Evolutionary conservation across 2,888 invertebrate genomes (phyloP).

Genomic region (Lagria hirta): DNA sequence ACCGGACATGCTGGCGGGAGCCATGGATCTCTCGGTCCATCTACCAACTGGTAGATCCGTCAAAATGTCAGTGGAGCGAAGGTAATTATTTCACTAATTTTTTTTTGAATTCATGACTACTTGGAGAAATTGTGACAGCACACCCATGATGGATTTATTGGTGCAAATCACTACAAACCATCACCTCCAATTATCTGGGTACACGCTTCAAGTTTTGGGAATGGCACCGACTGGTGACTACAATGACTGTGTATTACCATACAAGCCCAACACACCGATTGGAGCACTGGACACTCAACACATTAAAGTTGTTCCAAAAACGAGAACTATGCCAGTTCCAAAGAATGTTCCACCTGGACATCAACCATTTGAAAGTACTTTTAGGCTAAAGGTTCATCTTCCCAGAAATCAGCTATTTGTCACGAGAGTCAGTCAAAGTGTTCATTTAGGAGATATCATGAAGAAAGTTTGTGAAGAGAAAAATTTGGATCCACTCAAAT

Average conservation of each 20-base stretch:
- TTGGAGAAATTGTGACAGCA: constrained; percentile 55
- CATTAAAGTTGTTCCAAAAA: constrained; percentile 50
- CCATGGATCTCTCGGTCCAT: constrained; percentile 67
- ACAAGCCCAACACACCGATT: constrained; percentile 74
- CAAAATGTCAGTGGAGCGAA: constrained; percentile 60
- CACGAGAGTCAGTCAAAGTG: constrained; percentile 70
- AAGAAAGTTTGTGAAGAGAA: constrained; percentile 75
- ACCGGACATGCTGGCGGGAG: constrained; percentile 68
- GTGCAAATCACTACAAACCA: constrained; percentile 70
- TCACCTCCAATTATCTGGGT: constrained; percentile 67
- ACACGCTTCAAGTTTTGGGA: constrained; percentile 66
- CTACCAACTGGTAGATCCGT: constrained; percentile 59
- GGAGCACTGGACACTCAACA: constrained; percentile 61
- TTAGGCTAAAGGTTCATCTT: constrained; percentile 66
- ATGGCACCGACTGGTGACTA: constrained; percentile 53
- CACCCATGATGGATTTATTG: constrained; percentile 77
- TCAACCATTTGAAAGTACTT: constrained; percentile 66
- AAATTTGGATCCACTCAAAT: constrained; percentile 70
- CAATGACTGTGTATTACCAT: constrained; percentile 61
- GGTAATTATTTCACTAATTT: constrained; percentile 52
- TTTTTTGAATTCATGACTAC: constrained; percentile 1
- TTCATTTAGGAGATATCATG: constrained; percentile 68
- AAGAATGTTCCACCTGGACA: constrained; percentile 44
- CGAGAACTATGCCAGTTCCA: constrained; percentile 34
- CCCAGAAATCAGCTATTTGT: constrained; percentile 81